Evolutionary conservation across 1,140 invertebrate genomes (phyloP).

Genomic region (Ericerus pela): DNA sequence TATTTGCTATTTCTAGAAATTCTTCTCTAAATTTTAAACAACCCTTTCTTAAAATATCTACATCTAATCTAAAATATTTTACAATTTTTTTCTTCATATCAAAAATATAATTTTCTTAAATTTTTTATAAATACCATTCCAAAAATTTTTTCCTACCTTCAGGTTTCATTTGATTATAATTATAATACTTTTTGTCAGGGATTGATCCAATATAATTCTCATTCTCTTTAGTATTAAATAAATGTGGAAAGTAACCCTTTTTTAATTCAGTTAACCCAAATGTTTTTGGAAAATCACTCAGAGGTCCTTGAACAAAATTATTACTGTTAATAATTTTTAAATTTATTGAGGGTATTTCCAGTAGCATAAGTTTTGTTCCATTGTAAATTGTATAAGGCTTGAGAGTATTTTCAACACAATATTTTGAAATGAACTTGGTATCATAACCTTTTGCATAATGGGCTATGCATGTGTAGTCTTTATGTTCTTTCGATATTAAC

Average conservation of each 20-base stretch:
- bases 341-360: slow-evolving; percentile 9
- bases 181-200: slow-evolving; percentile 14
- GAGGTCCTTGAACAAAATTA: slow-evolving; percentile 12
- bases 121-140: slow-evolving; percentile 13
- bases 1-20: slow-evolving; percentile 13
- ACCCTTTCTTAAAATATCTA: slow-evolving; percentile 15
- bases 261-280: slow-evolving; percentile 14
- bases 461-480: slow-evolving; percentile 13
- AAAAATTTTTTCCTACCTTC: slow-evolving; percentile 13
- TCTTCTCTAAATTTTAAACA: slow-evolving; percentile 15
- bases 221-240: slow-evolving; percentile 15
- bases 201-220: slow-evolving; percentile 15
- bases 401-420: slow-evolving; percentile 15
- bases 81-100: slow-evolving; percentile 11
- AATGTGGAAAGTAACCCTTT: slow-evolving; percentile 18
- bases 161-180: slow-evolving; percentile 13
- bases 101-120: slow-evolving; percentile 13
- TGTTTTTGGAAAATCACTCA: slow-evolving; percentile 13
- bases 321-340: slow-evolving; percentile 12
- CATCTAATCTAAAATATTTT: slow-evolving; percentile 16
- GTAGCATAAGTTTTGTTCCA: slow-evolving; percentile 14
- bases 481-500: slow-evolving; percentile 14
- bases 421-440: slow-evolving; percentile 11
- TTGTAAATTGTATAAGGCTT: slow-evolving; percentile 15
- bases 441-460: slow-evolving; percentile 11